Evolutionary conservation across 2,888 invertebrate species (phyloP), one percentile per base, ranked within the genome.

Genomic region (Boloria selene): DNA sequence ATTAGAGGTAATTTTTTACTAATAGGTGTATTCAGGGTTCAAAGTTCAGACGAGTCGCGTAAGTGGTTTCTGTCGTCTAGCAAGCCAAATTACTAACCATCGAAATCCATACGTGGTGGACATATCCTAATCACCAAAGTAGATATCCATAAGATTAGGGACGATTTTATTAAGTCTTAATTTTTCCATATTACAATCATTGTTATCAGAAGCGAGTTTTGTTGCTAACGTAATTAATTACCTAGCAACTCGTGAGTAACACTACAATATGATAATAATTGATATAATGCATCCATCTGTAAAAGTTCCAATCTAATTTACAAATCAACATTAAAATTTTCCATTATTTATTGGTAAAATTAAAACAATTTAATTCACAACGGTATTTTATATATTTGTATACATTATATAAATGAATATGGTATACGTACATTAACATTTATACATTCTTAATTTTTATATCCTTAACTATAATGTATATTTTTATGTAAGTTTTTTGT

Each of bases 1-100:
- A 89, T 86, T 89, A 89, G 88, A 81, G 75, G 75, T 87, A 84
- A 80, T 80, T 79, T 80, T 80, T 83, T 79, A 81, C 74, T 74
- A 79, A 69, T 80, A 72, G 70, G 72, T 70, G 60, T 65, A 67
- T 67, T 69, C 69, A 64, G 71, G 70, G 68, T 69, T 73, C 67
- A 58, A 70, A 62, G 65, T 58, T 63, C 65, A 58, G 38, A 62
- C 63, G 59, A 49, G 68, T 58, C 53, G 61, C 61, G 59, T 59
- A 44, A 45, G 61, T 61, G 64, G 68, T 64, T 64, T 51, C 53
- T 63, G 42, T 71, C 60, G 64, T 67, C 67, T 65, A 65, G 64
- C 64, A 70, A 70, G 72, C 72, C 72, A 73, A 75, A 75, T 73
- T 72, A 71, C 63, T 64, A 68, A 73, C 70, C 69, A 58, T 68